Percentiles rank a stretch among this genome's conserved stretches.
Evolutionary conservation across 2,888 invertebrate genomes (phyloP).

Genomic region (Epistrophe eligans): DNA sequence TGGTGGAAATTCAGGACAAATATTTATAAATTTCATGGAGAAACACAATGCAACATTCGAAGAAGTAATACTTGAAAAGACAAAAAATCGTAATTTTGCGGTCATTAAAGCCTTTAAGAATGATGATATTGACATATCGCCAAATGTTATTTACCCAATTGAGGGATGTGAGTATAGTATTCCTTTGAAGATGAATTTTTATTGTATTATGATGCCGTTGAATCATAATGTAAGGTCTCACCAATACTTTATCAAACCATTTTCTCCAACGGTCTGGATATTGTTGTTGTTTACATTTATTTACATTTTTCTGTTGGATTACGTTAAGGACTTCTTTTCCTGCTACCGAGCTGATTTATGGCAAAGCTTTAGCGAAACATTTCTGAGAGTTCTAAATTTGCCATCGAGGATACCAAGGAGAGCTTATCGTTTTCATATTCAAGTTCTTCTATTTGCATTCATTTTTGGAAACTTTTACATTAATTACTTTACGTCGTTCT

Average conservation of each 20-base stretch:
- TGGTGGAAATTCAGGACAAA: constrained; percentile 17
- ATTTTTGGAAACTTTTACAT: constrained; percentile 35
- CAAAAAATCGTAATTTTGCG: background rate
- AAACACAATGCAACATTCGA: constrained; percentile 44
- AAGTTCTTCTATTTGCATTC: constrained; percentile 39
- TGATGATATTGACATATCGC: constrained; percentile 31
- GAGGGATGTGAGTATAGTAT: constrained; percentile 20
- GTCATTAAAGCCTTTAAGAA: background rate
- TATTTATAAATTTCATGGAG: constrained; percentile 24
- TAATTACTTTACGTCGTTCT: constrained; percentile 40
- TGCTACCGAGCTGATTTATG: background rate
- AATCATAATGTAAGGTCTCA: constrained; percentile 5
- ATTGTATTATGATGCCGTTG: constrained; percentile 18
- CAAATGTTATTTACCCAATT: background rate
- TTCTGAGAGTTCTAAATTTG: constrained; percentile 14
- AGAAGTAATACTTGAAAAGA: constrained; percentile 26
- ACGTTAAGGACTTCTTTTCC: constrained; percentile 2
- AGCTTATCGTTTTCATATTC: constrained; percentile 42
- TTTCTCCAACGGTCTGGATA: background rate
- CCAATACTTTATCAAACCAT: constrained; percentile 42
- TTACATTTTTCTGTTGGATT: constrained; percentile 17
- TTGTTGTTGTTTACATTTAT: background rate
- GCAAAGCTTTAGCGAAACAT: constrained; percentile 18
- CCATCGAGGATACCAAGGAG: background rate
- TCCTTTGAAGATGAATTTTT: background rate